Conservation (phyloP, 1,140 invertebrate genomes). For the Gerris buenoi region DNA sequence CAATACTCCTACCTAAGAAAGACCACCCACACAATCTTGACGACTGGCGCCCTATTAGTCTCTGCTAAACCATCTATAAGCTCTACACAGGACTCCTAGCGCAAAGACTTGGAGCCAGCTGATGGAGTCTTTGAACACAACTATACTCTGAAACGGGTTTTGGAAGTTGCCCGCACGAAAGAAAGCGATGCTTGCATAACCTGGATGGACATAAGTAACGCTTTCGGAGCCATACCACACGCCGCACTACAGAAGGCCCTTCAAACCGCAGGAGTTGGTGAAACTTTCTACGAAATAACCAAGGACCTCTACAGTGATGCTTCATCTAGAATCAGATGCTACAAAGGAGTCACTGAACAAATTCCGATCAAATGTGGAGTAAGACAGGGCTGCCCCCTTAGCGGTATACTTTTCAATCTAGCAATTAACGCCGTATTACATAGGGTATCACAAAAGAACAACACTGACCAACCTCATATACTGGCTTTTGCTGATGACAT, state of each 20-base stretch:
- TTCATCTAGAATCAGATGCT: not conserved
- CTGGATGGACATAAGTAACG: slow-evolving; percentile 26
- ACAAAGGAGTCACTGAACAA: slow-evolving; percentile 17
- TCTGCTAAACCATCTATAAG: slow-evolving; percentile 25
- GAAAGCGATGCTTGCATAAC: slow-evolving; percentile 21
- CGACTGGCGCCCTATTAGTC: slow-evolving; percentile 28
- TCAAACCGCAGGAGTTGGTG: slow-evolving; percentile 9
- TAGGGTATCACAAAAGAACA: slow-evolving; percentile 7
- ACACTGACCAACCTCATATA: not conserved
- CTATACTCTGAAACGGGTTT: not conserved
- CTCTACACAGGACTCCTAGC: slow-evolving; percentile 24
- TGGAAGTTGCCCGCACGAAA: slow-evolving; percentile 19
- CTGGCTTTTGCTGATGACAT: not conserved
- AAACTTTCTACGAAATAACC: slow-evolving; percentile 15
- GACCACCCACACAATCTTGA: slow-evolving; percentile 18
- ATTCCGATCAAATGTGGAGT: slow-evolving; percentile 26
- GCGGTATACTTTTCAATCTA: slow-evolving; percentile 30
- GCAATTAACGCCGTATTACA: slow-evolving; percentile 24
- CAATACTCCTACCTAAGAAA: slow-evolving; percentile 27
- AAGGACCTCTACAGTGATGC: slow-evolving; percentile 12
- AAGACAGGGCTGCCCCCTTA: slow-evolving; percentile 30
- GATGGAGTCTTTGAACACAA: slow-evolving; percentile 11
- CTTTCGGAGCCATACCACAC: slow-evolving; percentile 27
- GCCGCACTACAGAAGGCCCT: slow-evolving; percentile 18
- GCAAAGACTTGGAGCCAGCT: not conserved